Evolutionary conservation across 2,113 vertebrate species (phyloP).

Genomic region (Pseudopipra pipra): DNA sequence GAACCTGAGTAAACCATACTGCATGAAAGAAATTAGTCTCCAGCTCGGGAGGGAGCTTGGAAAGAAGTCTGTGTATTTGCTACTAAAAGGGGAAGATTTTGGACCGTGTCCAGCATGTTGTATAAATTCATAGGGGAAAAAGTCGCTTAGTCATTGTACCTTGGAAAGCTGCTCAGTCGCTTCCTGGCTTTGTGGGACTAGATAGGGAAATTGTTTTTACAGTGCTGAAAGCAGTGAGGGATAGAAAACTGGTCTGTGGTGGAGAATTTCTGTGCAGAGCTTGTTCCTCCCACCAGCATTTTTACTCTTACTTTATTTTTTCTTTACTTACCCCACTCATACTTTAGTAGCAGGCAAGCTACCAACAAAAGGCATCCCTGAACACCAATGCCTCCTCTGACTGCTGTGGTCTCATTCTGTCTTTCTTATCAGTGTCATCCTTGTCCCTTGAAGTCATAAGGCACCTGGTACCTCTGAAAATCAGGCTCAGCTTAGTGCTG

Average conservation of each 20-base stretch:
- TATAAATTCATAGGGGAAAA: conserved; percentile 11
- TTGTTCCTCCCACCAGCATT: neutral
- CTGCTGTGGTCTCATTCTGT: neutral
- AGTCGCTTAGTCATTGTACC: neutral
- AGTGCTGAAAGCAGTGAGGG: neutral
- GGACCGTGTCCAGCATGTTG: neutral
- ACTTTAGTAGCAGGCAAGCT: neutral
- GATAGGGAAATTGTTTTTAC: neutral
- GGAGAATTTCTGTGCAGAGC: neutral
- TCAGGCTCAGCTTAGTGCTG: neutral
- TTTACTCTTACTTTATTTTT: neutral
- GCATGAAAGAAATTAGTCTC: neutral
- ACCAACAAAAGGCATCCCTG: neutral
- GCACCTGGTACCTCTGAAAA: neutral
- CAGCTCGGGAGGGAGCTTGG: neutral
- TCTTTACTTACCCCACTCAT: neutral
- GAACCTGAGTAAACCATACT: neutral
- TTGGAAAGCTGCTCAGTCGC: conserved; percentile 9
- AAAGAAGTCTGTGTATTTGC: neutral
- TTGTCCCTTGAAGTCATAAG: neutral
- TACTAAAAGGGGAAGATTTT: neutral
- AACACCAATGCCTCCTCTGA: neutral
- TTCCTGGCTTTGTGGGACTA: conserved; percentile 43
- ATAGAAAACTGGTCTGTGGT: neutral
- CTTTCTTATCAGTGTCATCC: neutral